phyloP scores from a whole-genome alignment of 2,888 invertebrate genomes.

The Andrena haemorrhoa region DNA sequence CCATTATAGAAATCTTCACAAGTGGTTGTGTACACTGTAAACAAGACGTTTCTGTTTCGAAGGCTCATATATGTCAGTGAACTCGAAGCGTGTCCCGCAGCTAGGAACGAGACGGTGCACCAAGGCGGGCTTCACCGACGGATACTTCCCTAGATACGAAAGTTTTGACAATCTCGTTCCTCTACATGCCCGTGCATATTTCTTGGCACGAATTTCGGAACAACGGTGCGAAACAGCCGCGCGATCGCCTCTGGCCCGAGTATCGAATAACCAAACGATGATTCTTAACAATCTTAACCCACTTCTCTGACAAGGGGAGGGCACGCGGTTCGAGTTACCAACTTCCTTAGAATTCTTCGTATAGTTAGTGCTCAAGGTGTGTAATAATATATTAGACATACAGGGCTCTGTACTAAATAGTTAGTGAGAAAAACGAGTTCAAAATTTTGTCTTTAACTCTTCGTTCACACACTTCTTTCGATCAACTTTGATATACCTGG shows the following conservation, averaged over 20 bases:
- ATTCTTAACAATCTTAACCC: constrained; percentile 54
- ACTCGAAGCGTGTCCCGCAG: constrained; percentile 34
- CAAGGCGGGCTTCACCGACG: neutral
- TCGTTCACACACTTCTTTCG: no score
- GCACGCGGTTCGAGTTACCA: no score
- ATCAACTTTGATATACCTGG: no score
- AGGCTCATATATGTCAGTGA: constrained; percentile 51
- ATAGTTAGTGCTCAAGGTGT: no score
- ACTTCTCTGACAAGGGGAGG: constrained; percentile 33
- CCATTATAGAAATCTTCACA: neutral
- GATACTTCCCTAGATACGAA: constrained; percentile 5
- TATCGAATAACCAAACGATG: constrained; percentile 60
- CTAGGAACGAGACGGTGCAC: constrained; percentile 1
- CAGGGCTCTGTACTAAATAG: no score
- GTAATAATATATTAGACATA: no score
- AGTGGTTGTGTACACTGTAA: constrained; percentile 42
- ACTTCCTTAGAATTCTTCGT: no score
- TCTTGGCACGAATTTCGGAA: constrained; percentile 73
- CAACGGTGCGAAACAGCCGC: constrained; percentile 41
- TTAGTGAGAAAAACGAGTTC: no score
- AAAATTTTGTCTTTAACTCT: no score
- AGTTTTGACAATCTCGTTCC: constrained; percentile 15
- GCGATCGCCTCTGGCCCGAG: constrained; percentile 37
- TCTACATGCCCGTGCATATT: constrained; percentile 53
- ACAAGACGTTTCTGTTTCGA: constrained; percentile 47